Base-by-base conservation (phyloP, 2,113 vertebrate genomes). In the Nematolebias whitei region DNA sequence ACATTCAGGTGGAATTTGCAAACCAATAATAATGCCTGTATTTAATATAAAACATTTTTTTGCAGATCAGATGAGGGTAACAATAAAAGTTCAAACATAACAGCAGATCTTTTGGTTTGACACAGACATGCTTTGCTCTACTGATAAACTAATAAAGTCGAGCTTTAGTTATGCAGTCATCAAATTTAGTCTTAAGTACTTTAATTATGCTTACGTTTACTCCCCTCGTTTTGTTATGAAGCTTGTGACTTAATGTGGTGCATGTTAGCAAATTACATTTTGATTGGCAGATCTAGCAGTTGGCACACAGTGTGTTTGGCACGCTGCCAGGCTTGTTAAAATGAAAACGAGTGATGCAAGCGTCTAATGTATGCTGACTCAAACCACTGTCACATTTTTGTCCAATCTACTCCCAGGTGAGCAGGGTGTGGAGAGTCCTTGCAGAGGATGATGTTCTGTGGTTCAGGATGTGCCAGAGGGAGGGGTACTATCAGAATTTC, bases 371-470 rank as follows among this genome's bases (percentile, higher is more conserved):
- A 79, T 76, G 70, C 70, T 85, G 78, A 83, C 71, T 84, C 68
- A 79, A 67, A 71, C 66, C 44, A 10, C 50, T 0, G 35, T 51
- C 20, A 12, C 53, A 1, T n/a, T n/a, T n/a, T 43, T 19, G 57
- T 74, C 61, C 70, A 41, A 54, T 76, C n/a, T 66, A 79, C 74
- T 85, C 88, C 43, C 88, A 99, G 98, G 97, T 98, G 86, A 98
- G 97, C 93, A 95, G 87, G 84, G 91, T 92, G 0, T 99, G 98
- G 98, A 94, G 94, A 63, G 82, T 92, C 45, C 94, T 98, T 29
- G 94, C 98, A 1, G 98, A 98, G 79, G 98, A 98, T 1, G 85
- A 93, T 18, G 93, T 97, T 61, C 81, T 99, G 80, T 99, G 98
- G 98, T 96, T 94, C 89, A 74, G 69, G 51, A 63, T 98, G 86